Conservation (phyloP, 2,888 invertebrate genomes). For the Rotaria socialis region DNA sequence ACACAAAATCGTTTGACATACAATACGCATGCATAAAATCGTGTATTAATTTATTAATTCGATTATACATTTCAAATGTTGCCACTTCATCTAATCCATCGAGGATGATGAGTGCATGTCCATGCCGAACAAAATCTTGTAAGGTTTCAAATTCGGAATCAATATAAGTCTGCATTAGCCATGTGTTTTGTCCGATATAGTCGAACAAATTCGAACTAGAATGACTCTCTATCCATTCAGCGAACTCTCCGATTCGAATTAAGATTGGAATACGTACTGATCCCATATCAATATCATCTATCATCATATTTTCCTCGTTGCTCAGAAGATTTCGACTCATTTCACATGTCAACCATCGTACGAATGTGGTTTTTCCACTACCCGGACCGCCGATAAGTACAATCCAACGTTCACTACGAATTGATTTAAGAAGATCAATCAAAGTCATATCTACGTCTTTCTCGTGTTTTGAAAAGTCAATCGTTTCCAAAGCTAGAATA, state of each 20-base stretch:
- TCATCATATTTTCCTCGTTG: neutral
- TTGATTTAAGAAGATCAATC: neutral
- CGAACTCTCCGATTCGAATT: slow-evolving; percentile 13
- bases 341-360: neutral
- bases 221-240: neutral
- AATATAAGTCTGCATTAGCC: neutral
- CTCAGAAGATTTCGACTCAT: neutral
- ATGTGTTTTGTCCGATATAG: neutral
- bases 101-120: neutral
- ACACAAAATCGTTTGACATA: neutral
- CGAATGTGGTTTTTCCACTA: neutral
- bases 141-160: neutral
- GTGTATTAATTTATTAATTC: neutral
- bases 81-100: neutral
- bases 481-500: no score
- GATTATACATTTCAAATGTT: neutral
- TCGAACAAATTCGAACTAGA: neutral
- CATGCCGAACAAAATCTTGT: neutral
- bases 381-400: neutral
- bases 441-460: neutral
- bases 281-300: neutral
- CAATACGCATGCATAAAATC: neutral
- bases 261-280: neutral
- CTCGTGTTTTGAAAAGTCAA: no score
- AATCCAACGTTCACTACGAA: neutral